Evolutionary conservation across 2,113 vertebrate genomes (phyloP).

Genomic region (Zosterops pallidus): DNA sequence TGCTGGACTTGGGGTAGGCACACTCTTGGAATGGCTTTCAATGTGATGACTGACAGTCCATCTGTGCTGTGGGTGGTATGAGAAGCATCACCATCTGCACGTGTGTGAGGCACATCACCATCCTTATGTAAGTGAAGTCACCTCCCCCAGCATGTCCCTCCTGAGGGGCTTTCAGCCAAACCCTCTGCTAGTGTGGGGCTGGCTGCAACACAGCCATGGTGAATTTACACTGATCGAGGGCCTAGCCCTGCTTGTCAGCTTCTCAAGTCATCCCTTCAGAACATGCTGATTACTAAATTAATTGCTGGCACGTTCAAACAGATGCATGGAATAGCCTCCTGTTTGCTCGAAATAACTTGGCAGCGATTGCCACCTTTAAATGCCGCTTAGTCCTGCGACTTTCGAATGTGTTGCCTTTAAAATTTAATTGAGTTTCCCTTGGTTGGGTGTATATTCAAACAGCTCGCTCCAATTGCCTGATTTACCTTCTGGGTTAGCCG

Average conservation of each 20-base stretch:
- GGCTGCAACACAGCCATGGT: accelerated
- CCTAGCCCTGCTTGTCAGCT: neutral
- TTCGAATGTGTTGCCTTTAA: neutral
- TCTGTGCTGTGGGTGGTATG: constrained; percentile 57
- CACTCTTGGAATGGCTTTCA: constrained; percentile 22
- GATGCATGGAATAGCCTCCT: neutral
- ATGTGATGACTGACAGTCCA: constrained; percentile 63
- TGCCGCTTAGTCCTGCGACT: neutral
- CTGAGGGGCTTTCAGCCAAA: neutral
- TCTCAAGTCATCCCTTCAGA: neutral
- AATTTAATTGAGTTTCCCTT: constrained; percentile 10
- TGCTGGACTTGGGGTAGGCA: constrained; percentile 14
- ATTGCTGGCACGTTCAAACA: neutral
- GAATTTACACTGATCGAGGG: neutral
- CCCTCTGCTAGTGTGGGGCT: accelerated
- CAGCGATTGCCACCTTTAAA: neutral
- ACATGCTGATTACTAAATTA: constrained; percentile 4
- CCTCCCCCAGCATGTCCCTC: neutral
- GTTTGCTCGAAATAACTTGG: neutral
- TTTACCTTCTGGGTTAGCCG: neutral
- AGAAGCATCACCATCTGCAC: constrained; percentile 60
- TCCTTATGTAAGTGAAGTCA: constrained; percentile 8
- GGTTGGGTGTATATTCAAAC: neutral
- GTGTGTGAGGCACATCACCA: constrained; percentile 2
- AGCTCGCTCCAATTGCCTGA: neutral